Conservation (phyloP, 1,140 invertebrate genomes). For the Brachionus sp. region DNA sequence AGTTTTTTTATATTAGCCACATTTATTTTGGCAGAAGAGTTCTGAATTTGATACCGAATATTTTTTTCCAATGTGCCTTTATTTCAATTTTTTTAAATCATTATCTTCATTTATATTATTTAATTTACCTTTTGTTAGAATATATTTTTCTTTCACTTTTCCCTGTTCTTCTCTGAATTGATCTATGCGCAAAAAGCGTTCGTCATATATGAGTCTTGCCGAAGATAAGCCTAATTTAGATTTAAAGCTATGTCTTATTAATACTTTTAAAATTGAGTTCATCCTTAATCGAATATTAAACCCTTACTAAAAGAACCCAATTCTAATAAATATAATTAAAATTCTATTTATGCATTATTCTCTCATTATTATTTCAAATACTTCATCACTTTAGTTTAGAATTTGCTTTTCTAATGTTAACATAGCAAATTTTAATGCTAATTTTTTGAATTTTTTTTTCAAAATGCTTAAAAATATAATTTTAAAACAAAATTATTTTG, state of each 20-base stretch:
- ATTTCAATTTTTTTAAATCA: neutral
- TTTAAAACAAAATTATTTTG: neutral
- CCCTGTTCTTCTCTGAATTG: neutral
- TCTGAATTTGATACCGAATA: neutral
- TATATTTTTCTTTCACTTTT: constrained; percentile 10
- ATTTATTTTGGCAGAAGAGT: neutral
- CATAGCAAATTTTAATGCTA: constrained; percentile 34
- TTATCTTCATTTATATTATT: neutral
- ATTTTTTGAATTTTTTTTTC: neutral
- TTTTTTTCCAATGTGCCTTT: neutral
- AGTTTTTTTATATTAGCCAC: constrained; percentile 11
- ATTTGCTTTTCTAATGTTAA: neutral
- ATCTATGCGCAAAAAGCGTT: neutral
- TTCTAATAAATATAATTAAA: neutral
- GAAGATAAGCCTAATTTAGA: neutral
- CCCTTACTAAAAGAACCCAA: neutral
- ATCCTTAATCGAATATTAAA: neutral
- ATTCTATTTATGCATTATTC: neutral
- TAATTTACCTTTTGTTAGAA: neutral
- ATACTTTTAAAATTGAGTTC: constrained; percentile 21
- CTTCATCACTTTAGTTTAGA: neutral
- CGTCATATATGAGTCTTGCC: neutral
- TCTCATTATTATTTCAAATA: constrained; percentile 16
- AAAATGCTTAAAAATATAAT: neutral
- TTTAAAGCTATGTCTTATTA: neutral